Evolutionary conservation across 2,888 invertebrate genomes (phyloP), one percentile per base, ranked within the genome.

Genomic region (Xestoiulus laeticollis): DNA sequence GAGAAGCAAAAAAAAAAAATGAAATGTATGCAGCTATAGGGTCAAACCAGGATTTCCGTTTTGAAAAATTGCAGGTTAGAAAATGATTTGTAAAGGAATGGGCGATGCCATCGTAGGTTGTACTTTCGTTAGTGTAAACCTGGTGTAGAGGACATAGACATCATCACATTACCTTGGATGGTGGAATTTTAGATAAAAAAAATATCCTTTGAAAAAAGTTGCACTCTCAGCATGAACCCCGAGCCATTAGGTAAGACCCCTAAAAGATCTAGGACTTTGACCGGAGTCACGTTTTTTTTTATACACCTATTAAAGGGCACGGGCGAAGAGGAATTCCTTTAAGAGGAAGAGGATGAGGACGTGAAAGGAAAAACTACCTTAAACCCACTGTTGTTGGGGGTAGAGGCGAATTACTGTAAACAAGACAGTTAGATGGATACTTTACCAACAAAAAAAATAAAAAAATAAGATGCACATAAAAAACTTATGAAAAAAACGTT

Each of bases 351-450:
- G 68, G 68, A 68, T 26, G 68, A 68, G 6, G 22, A 68, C 68
- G 5, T 68, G 68, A 68, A 68, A 68, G 68, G 68, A 68, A 68
- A 68, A 68, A 68, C 68, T 68, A 26, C 8, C 68, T 68, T 68
- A 68, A 68, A 26, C 68, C 22, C 68, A 68, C 68, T 19, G n/a
- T 68, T 26, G 68, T 22, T 68, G 68, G 68, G 68, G 26, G n/a
- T n/a, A n/a, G 4, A 68, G 5, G 68, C 68, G 68, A 68, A 68
- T 68, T 68, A 68, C 68, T 26, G 26, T 26, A 68, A 22, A 26
- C n/a, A n/a, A 59, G n/a, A 68, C 68, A 68, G 68, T 26, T 68
- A 68, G n/a, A 68, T 68, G 68, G 68, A 68, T 68, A 68, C 68
- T 3, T 4, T 26, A 68, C 26, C 68, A 6, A 48, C 6, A 38